phyloP scores from a whole-genome alignment of 2,888 invertebrate species.

The Rhagium mordax region DNA sequence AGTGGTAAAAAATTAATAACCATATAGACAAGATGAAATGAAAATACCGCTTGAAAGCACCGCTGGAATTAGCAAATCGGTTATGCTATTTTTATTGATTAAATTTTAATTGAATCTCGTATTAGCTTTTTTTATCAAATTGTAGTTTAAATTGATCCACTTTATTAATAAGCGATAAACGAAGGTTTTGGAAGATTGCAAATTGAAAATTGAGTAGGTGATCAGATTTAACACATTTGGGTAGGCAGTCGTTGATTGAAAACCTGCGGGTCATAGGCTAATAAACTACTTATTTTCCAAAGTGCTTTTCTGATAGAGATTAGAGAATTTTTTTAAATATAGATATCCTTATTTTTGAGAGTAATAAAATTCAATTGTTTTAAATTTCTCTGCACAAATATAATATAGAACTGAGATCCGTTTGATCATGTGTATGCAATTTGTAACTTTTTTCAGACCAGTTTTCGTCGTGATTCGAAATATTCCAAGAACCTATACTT shows the following conservation, averaged over 20 bases:
- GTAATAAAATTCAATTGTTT: too few species aligned
- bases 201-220: not conserved
- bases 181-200: not conserved
- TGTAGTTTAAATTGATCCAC: not conserved
- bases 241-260: not conserved
- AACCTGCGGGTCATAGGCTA: not conserved
- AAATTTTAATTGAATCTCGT: constrained; percentile 23
- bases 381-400: too few species aligned
- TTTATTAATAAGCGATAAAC: not conserved
- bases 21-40: not conserved
- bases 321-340: too few species aligned
- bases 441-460: too few species aligned
- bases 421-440: too few species aligned
- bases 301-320: too few species aligned
- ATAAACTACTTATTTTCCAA: not conserved
- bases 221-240: not conserved
- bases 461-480: too few species aligned
- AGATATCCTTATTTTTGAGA: too few species aligned
- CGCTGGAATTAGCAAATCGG: constrained; percentile 17
- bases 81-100: constrained; percentile 30
- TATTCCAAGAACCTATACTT: too few species aligned
- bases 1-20: constrained; percentile 15
- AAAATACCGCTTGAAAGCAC: constrained; percentile 14
- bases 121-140: constrained; percentile 3
- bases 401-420: too few species aligned